Conservation (phyloP, 1,140 invertebrate species). For the Drosophila bipectinata region DNA sequence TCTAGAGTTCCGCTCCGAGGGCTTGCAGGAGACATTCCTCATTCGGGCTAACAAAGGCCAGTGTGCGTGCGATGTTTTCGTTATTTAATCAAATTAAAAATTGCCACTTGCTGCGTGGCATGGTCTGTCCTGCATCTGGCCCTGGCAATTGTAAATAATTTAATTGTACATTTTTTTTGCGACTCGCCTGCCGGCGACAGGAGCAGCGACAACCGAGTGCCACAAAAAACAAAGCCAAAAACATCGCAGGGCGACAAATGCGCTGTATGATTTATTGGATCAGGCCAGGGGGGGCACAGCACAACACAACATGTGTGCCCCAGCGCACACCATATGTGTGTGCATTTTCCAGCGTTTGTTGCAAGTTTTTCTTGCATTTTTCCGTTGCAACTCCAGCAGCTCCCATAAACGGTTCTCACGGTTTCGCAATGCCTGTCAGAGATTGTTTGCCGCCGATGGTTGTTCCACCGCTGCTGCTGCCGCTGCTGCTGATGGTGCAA, state of each 20-base stretch:
- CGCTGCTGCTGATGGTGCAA: constrained; percentile 3
- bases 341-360: constrained; percentile 75
- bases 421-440: constrained; percentile 65
- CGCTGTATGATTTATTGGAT: constrained; percentile 67
- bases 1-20: background rate
- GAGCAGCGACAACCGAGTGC: constrained; percentile 19
- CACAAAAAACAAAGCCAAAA: constrained; percentile 19
- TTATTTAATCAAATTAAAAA: constrained; percentile 62
- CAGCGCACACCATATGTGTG: constrained; percentile 50
- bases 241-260: constrained; percentile 66
- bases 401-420: constrained; percentile 79
- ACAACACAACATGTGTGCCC: constrained; percentile 59
- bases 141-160: constrained; percentile 59
- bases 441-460: constrained; percentile 37
- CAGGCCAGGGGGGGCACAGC: background rate
- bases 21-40: constrained; percentile 32
- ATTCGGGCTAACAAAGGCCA: background rate
- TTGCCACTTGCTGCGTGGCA: constrained; percentile 52
- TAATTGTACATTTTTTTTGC: constrained; percentile 40
- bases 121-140: constrained; percentile 43
- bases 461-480: too few relatives aligned
- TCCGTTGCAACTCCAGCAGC: constrained; percentile 50
- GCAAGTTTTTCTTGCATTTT: constrained; percentile 76
- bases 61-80: constrained; percentile 23
- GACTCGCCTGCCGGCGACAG: constrained; percentile 34